Percentiles rank a stretch among this genome's conserved stretches.
Evolutionary conservation across 2,113 vertebrate genomes (phyloP).

Genomic region (Felis catus): DNA sequence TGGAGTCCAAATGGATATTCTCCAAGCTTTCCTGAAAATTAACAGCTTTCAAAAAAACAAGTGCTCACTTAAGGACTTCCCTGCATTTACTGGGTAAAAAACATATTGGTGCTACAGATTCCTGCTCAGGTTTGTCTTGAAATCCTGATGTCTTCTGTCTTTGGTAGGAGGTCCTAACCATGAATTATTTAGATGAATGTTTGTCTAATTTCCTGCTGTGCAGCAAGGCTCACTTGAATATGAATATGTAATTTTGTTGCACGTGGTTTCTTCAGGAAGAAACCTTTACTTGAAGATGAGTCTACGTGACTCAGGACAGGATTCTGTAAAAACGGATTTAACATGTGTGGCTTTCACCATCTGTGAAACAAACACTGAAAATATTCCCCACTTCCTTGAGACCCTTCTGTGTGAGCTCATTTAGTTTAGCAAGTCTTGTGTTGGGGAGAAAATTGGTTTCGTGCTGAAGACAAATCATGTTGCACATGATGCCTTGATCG

Average conservation of each 20-base stretch:
- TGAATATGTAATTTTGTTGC: neutral
- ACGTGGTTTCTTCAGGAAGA: neutral
- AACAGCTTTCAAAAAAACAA: neutral
- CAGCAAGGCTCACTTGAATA: neutral
- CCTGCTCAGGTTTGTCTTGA: neutral
- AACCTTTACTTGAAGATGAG: neutral
- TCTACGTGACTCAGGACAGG: neutral
- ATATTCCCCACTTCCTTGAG: neutral
- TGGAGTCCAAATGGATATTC: neutral
- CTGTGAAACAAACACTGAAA: neutral
- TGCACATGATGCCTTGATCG: neutral
- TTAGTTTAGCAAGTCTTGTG: neutral
- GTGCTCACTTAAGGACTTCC: neutral
- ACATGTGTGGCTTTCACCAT: neutral
- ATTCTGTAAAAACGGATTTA: neutral
- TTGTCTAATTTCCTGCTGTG: neutral
- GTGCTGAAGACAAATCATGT: neutral
- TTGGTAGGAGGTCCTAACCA: neutral
- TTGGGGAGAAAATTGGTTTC: slow-evolving; percentile 12
- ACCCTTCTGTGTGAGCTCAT: neutral
- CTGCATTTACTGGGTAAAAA: neutral
- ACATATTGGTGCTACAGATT: neutral
- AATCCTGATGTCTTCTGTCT: neutral
- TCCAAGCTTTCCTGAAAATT: neutral
- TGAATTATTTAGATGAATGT: neutral